Percentiles rank a stretch among this genome's conserved stretches.
Conservation (phyloP, 2,888 invertebrate species). For the Deilephila porcellus region DNA sequence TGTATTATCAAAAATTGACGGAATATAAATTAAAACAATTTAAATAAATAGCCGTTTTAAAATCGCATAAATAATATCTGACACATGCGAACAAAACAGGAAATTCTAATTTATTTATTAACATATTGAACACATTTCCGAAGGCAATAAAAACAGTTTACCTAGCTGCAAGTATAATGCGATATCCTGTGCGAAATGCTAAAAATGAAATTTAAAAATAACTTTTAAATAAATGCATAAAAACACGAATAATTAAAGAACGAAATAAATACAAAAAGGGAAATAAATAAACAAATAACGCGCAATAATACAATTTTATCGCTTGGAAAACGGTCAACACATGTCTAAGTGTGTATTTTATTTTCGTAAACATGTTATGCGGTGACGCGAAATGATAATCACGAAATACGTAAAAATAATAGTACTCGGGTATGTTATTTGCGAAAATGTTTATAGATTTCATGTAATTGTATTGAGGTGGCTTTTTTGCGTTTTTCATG, state of each 20-base stretch:
- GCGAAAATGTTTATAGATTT: background rate
- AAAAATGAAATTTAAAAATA: background rate
- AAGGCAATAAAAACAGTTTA: background rate
- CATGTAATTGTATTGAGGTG: background rate
- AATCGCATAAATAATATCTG: background rate
- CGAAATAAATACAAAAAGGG: constrained; percentile 33
- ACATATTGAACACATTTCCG: constrained; percentile 10
- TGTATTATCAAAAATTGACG: constrained; percentile 11
- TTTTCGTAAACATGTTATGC: constrained; percentile 59
- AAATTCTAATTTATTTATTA: constrained; percentile 14
- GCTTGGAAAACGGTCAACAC: constrained; percentile 56
- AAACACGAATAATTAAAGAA: constrained; percentile 4
- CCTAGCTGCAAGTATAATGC: background rate
- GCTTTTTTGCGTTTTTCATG: background rate
- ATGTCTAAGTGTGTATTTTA: constrained; percentile 52
- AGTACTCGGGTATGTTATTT: constrained; percentile 8
- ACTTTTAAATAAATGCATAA: background rate
- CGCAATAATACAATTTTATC: constrained; percentile 61
- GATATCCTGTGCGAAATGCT: background rate
- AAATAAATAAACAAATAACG: constrained; percentile 50
- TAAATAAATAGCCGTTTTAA: constrained; percentile 25
- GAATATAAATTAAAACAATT: constrained; percentile 30
- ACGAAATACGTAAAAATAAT: constrained; percentile 35
- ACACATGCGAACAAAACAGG: constrained; percentile 11
- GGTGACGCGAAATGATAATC: constrained; percentile 41